Evolutionary conservation across 2,113 vertebrate genomes (phyloP), one percentile per base, ranked within the genome.

Genomic region (Lutjanus erythropterus): DNA sequence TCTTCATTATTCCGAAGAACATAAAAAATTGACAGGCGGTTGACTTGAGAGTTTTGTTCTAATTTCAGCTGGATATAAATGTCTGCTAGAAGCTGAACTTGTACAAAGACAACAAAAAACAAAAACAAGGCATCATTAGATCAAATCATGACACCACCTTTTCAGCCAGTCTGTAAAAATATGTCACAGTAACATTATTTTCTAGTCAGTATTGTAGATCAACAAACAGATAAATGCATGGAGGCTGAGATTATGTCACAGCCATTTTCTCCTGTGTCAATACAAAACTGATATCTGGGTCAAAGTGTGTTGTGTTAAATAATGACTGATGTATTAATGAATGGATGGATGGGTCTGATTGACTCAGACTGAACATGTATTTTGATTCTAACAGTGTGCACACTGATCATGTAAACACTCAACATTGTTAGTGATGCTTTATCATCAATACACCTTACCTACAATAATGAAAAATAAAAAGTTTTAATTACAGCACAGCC

Each of bases 41-140:
- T 64, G 60, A 85, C 25, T 39, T 27, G 27, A 72, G 74, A 73
- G 75, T 37, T 82, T 82, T 88, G 75, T 76, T 86, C 72, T 70
- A 67, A 74, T 83, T 90, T 83, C 35, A 72, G 62, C 56, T 58
- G 16, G 35, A 62, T 75, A 21, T 47, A 14, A 70, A 39, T 76
- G 64, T 2, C 27, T 76, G 27, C 59, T 69, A 56, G 37, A 83
- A 68, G 50, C 60, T 59, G 46, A 62, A 60, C 47, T 44, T 23
- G 33, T 47, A 31, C n/a, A 68, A 49, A 66, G 5, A 29, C 35
- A 25, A 70, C 15, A 55, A 49, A 74, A 60, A 21, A 6, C 25
- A 67, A 70, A 39, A 58, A 31, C 33, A 49, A 23, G 31, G 8
- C 44, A 50, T 27, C 15, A 4, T 9, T 29, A 15, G 41, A 68